phyloP scores from a whole-genome alignment of 2,797 vertebrate species.

The Loris lydekkerianus region DNA sequence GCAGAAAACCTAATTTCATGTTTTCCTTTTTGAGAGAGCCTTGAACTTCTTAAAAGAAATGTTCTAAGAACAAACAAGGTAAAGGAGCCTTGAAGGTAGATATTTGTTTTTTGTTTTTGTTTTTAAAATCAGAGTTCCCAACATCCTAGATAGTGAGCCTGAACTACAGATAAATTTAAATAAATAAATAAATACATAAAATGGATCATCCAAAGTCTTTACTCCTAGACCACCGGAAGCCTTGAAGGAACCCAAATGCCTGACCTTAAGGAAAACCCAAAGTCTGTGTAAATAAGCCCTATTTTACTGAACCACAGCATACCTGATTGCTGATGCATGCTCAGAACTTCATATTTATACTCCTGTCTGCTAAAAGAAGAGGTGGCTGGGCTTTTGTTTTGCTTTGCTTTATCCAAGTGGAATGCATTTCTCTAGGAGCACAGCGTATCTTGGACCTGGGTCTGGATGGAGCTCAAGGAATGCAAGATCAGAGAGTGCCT shows the following conservation, averaged over 20 bases:
- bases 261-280: slow-evolving; percentile 46
- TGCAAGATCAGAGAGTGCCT: slow-evolving; percentile 81
- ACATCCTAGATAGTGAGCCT: not conserved
- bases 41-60: slow-evolving; percentile 11
- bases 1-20: not conserved
- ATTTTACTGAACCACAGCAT: slow-evolving; percentile 71
- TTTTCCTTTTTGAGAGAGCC: slow-evolving; percentile 9
- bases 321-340: slow-evolving; percentile 62
- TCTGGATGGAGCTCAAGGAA: slow-evolving; percentile 82
- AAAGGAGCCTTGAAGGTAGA: slow-evolving; percentile 1
- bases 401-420: slow-evolving; percentile 81
- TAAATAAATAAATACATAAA: slow-evolving; percentile 37
- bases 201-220: slow-evolving; percentile 13
- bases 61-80: slow-evolving; percentile 56
- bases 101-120: not conserved
- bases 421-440: slow-evolving; percentile 80
- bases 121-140: not conserved
- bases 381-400: slow-evolving; percentile 76
- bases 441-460: slow-evolving; percentile 77
- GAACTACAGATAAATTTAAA: slow-evolving; percentile 54
- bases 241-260: slow-evolving; percentile 56
- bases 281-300: slow-evolving; percentile 60
- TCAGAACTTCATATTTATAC: slow-evolving; percentile 62
- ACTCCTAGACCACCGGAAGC: slow-evolving; percentile 18
- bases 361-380: slow-evolving; percentile 75